Base-by-base conservation (phyloP, 2,113 vertebrate species). In the Gallinago undulata region DNA sequence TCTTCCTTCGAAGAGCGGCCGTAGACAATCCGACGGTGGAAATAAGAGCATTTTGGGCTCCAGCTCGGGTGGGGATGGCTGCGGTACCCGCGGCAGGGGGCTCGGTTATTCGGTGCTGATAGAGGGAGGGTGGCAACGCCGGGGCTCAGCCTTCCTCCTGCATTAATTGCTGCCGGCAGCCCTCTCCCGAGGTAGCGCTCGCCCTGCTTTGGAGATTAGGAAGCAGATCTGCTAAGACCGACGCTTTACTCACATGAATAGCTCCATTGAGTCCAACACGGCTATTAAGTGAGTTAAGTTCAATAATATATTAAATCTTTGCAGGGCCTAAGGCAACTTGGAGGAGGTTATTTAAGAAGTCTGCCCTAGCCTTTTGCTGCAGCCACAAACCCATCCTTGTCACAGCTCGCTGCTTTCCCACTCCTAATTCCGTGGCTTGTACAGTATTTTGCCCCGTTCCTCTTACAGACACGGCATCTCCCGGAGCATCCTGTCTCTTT, bases 261-360 rank as follows among this genome's bases (percentile, higher is more conserved):
- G 75, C 87, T 95, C 94, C 90, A 93, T 90, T 94, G 90, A 96
- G 78, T 74, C 90, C 75, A 90, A 50, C 75, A 2, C 16, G 87
- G 87, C 75, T 96, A 91, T 90, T 94, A 87, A 90, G 60, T 22
- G 87, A 87, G 84, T 96, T 82, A 91, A 91, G 70, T 91, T 91
- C 89, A 84, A 74, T 85, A 93, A 96, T 66, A 80, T 30, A 62
- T n/a, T 80, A 96, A 96, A 91, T 63, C 90, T 97, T 96, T 88
- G 75, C 15, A 25, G 82, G 64, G 83, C 87, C 90, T 90, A 93
- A 93, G 94, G 94, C 82, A 87, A 59, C 63, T 62, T 83, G 78
- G 69, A 93, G 82, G 60, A 74, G 78, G 55, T 76, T 94, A 45
- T 66, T 90, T 45, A 30, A 83, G 66, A 93, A 90, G 50, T 11